Conservation (phyloP, 2,888 invertebrate genomes). For the Corbicula japonica region DNA sequence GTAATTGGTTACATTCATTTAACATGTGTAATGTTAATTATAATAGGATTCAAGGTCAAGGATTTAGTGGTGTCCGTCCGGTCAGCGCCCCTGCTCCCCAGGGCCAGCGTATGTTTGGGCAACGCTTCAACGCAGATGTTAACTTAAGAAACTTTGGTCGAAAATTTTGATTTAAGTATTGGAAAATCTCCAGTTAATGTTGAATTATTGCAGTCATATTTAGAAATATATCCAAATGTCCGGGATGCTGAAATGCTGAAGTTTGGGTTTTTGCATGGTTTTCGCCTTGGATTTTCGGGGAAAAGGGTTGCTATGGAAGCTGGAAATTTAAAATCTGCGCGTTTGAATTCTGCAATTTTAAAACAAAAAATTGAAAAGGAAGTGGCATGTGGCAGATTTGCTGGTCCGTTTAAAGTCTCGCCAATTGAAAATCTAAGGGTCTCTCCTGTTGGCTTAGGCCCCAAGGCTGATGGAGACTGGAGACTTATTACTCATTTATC, state of each 20-base stretch:
- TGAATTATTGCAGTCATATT: not conserved
- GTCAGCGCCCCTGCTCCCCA: not conserved
- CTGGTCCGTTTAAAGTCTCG: constrained; percentile 30
- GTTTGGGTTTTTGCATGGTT: constrained; percentile 31
- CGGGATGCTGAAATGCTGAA: not conserved
- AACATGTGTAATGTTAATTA: not conserved
- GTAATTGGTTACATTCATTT: not conserved
- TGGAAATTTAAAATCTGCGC: constrained; percentile 30
- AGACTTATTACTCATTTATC: constrained; percentile 37
- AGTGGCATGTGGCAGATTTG: constrained; percentile 16
- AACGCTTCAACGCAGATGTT: not conserved
- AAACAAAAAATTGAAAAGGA: constrained; percentile 19
- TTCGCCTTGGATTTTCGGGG: constrained; percentile 7
- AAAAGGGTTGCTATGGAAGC: not conserved
- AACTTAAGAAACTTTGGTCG: not conserved
- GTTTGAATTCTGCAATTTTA: constrained; percentile 3
- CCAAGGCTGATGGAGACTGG: constrained; percentile 5
- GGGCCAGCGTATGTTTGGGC: not conserved
- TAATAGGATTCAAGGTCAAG: not conserved
- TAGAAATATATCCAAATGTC: not conserved
- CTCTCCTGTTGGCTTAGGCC: constrained; percentile 28
- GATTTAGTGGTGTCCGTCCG: not conserved
- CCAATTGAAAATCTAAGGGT: constrained; percentile 28
- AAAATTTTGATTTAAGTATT: not conserved
- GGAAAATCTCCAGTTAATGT: constrained; percentile 11